Percentiles rank a stretch among this genome's conserved stretches.
Evolutionary conservation across 2,113 vertebrate genomes (phyloP).

Genomic region (Peucedramus taeniatus): DNA sequence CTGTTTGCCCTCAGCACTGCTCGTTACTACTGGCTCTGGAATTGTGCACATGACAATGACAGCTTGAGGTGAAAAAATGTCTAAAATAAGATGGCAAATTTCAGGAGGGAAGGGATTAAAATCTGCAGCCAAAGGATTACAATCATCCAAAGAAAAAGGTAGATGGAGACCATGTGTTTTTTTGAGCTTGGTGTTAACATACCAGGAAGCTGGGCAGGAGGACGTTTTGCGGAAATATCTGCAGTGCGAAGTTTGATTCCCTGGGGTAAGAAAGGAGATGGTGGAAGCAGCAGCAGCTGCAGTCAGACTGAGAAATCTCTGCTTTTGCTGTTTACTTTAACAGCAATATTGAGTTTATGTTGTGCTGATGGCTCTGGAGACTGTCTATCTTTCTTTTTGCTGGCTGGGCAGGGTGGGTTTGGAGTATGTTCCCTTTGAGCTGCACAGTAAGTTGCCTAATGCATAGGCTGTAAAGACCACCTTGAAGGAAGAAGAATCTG

Average conservation of each 20-base stretch:
- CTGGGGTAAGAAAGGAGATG: background rate
- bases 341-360: background rate
- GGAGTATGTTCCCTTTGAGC: background rate
- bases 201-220: fast-evolving
- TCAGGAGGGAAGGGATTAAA: background rate
- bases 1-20: background rate
- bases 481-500: background rate
- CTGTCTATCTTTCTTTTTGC: background rate
- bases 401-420: background rate
- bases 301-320: background rate
- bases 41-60: background rate
- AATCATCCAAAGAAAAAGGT: background rate
- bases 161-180: background rate
- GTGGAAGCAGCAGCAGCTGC: background rate
- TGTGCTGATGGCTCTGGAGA: background rate
- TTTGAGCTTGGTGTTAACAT: background rate
- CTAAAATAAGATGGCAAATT: background rate
- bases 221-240: background rate
- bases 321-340: background rate
- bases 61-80: background rate
- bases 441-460: background rate
- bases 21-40: background rate
- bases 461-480: background rate
- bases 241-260: background rate
- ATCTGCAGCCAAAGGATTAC: background rate